Evolutionary conservation across 2,797 vertebrate genomes (phyloP), one percentile per base, ranked within the genome.

Genomic region (Danio aesculapii): DNA sequence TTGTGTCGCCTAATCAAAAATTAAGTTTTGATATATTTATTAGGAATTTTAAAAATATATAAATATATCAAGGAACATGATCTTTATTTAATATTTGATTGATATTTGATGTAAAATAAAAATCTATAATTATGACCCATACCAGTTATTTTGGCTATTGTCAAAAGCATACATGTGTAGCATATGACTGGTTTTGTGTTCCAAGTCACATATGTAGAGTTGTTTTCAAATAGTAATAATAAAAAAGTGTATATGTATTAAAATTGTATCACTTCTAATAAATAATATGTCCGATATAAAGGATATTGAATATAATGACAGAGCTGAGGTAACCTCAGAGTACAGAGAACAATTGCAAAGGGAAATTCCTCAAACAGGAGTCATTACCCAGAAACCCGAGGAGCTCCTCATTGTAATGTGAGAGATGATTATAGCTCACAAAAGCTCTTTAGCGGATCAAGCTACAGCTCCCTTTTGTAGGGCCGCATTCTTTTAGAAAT

Each of bases 341-440:
- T 59, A 84, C 16, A 90, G 86, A 89, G 8, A 86, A 91, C 87
- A 92, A 90, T 89, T 88, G 69, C 74, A 30, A 30, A 61, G 89
- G 93, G 92, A 91, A 94, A 91, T 95, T 94, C 91, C 91, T 92
- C 59, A 75, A 88, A 91, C 90, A 90, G 88, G 87, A 91, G 84
- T 84, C 88, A 91, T 91, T 92, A 89, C 79, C 52, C 50, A 83
- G 93, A 88, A 92, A 94, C 85, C 72, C 57, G 86, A 93, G 67
- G 88, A 57, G 44, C 73, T 75, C 62, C 84, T 84, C 62, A 73
- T 90, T 89, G 90, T 91, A 89, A 89, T 77, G 77, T 84, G 84
- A 75, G 81, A 79, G 83, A 89, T 87, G 81, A 88, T 88, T 88
- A 85, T 86, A 84, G 73, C 86, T 85, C 83, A 68, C 14, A 62